Evolutionary conservation across 2,888 invertebrate genomes (phyloP).

Genomic region (Psylliodes chrysocephalus): DNA sequence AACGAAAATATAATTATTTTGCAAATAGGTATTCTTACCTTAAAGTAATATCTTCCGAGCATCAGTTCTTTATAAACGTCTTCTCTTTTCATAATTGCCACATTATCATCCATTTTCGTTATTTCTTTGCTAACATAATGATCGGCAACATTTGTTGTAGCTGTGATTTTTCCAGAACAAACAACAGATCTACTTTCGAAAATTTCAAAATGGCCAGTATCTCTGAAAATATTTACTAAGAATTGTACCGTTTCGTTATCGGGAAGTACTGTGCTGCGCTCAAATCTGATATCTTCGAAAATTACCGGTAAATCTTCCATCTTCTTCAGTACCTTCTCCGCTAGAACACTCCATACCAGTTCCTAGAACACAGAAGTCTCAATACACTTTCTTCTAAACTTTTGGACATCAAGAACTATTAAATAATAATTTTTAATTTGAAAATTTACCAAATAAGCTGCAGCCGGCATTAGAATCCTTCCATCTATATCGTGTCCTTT

Average conservation of each 20-base stretch:
- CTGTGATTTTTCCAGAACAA: slow-evolving; percentile 73
- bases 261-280: slow-evolving; percentile 68
- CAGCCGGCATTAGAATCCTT: slow-evolving; percentile 68
- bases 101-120: neutral
- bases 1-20: too few relatives aligned
- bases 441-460: slow-evolving; percentile 61
- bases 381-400: too few relatives aligned
- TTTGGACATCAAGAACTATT: neutral
- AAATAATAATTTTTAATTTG: neutral
- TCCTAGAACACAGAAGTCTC: too few relatives aligned
- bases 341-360: slow-evolving; percentile 68
- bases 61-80: slow-evolving; percentile 64
- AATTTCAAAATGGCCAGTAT: slow-evolving; percentile 53
- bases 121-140: slow-evolving; percentile 20
- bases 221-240: slow-evolving; percentile 48
- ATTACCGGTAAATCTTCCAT: slow-evolving; percentile 65
- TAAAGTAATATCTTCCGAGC: slow-evolving; percentile 68
- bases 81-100: slow-evolving; percentile 25
- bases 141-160: slow-evolving; percentile 63
- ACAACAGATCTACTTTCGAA: slow-evolving; percentile 73
- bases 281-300: slow-evolving; percentile 70
- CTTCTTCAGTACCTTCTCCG: slow-evolving; percentile 60
- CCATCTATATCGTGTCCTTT: slow-evolving; percentile 50
- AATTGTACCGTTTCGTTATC: slow-evolving; percentile 56
- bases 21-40: slow-evolving; percentile 48